These are phyloP conservation scores for Anguilla japonica DNA, from an alignment of 2,113 vertebrate species.

Conservation along the genomic window DNA sequence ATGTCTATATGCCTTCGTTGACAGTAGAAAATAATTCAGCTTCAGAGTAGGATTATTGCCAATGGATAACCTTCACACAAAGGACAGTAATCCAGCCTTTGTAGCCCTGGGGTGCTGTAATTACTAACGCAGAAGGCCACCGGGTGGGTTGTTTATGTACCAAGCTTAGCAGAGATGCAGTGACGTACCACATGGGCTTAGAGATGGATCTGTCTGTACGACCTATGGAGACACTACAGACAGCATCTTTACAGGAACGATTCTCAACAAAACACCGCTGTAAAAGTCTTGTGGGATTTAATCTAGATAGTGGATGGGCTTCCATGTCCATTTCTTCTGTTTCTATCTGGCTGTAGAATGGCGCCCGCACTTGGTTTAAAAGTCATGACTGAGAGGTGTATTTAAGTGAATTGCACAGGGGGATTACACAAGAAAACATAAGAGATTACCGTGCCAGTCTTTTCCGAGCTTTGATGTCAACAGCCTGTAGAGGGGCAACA, in stretches of 20 bases:
- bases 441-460: background rate
- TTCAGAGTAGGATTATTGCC: background rate
- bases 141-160: background rate
- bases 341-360: background rate
- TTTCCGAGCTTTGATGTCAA: background rate
- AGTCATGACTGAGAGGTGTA: background rate
- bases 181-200: background rate
- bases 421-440: background rate
- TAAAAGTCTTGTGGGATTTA: background rate
- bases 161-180: background rate
- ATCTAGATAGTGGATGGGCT: background rate
- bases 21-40: background rate
- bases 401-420: background rate
- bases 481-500: background rate
- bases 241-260: background rate
- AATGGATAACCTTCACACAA: slow-evolving; percentile 13
- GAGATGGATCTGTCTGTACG: background rate
- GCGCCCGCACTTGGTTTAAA: background rate
- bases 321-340: background rate
- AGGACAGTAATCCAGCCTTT: slow-evolving; percentile 2
- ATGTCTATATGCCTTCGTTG: background rate
- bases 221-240: background rate
- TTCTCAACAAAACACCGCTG: background rate
- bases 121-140: background rate
- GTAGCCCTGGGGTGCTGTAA: background rate